A percentile compares a stretch with the other conserved stretches of the same genome.
These are phyloP conservation scores for Bilobella aurantiaca DNA, from an alignment of 1,140 invertebrate species.

Conservation along the genomic window DNA sequence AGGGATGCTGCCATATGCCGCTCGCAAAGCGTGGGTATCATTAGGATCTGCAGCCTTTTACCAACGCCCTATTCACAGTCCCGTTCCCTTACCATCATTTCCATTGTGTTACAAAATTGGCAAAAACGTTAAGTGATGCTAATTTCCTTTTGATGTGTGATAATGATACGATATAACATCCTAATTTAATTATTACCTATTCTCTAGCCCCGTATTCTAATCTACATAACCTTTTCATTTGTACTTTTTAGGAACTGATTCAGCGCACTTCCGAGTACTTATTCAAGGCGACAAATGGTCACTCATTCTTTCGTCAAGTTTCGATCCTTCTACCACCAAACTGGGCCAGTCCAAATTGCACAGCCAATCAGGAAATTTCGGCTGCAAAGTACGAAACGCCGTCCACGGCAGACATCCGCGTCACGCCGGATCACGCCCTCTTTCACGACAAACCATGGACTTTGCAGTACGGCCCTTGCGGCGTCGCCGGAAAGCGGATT, in stretches of 20 bases:
- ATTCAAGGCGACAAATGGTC: conserved; percentile 28
- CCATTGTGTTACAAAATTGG: no score
- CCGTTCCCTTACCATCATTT: no score
- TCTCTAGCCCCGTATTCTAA: background rate
- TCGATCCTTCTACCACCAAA: conserved; percentile 28
- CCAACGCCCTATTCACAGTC: no score
- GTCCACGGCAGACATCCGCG: conserved; percentile 23
- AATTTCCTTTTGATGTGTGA: no score
- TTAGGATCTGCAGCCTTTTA: no score
- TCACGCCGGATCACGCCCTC: conserved; percentile 31
- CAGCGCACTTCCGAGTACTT: conserved; percentile 32
- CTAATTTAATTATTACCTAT: no score
- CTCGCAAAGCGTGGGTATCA: no score
- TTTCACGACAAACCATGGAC: conserved; percentile 33
- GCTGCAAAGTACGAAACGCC: conserved; percentile 30
- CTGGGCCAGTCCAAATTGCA: conserved; percentile 33
- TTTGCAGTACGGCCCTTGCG: conserved; percentile 33
- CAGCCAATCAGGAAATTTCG: conserved; percentile 20
- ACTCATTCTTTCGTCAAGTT: conserved; percentile 31
- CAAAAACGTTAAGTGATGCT: no score
- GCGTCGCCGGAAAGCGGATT: conserved; percentile 31
- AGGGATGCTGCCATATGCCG: no score
- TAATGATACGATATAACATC: no score
- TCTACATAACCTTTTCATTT: background rate
- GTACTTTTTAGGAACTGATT: conserved; percentile 28